A percentile compares a stretch with the other conserved stretches of the same genome.
Evolutionary conservation across 2,113 vertebrate genomes (phyloP).

Genomic region (Grallaria varia): DNA sequence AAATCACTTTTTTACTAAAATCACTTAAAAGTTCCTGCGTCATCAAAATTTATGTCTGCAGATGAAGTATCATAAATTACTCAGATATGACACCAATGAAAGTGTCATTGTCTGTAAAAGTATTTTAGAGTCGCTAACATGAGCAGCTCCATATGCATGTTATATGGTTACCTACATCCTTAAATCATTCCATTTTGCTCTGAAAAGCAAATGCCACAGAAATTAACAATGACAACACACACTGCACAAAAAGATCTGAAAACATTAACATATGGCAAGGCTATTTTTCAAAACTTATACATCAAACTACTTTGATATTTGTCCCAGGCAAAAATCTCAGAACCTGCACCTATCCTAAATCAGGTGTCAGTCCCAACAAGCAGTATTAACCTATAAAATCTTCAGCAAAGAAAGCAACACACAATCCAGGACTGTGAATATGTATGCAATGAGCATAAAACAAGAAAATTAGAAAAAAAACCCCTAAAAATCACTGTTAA

Average conservation of each 20-base stretch:
- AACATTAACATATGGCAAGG: neutral
- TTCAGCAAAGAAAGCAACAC: neutral
- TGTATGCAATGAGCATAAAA: rapidly evolving
- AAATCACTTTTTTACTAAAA: neutral
- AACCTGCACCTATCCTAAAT: neutral
- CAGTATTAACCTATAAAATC: neutral
- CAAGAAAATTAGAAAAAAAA: neutral
- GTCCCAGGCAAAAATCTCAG: neutral
- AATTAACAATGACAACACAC: neutral
- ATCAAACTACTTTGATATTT: neutral
- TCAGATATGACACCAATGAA: neutral
- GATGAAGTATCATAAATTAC: neutral
- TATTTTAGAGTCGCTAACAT: neutral
- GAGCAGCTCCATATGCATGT: neutral
- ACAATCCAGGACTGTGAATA: neutral
- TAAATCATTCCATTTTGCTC: neutral
- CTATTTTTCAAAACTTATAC: neutral
- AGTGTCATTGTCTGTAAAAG: neutral
- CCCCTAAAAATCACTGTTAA: neutral
- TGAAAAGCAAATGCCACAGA: neutral
- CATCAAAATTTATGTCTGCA: neutral
- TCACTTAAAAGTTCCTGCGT: neutral
- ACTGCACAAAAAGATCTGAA: neutral
- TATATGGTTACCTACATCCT: neutral
- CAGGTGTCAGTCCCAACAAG: neutral